These are phyloP conservation scores for Mythimna impura DNA, from an alignment of 2,888 invertebrate species.

Conservation along the genomic window DNA sequence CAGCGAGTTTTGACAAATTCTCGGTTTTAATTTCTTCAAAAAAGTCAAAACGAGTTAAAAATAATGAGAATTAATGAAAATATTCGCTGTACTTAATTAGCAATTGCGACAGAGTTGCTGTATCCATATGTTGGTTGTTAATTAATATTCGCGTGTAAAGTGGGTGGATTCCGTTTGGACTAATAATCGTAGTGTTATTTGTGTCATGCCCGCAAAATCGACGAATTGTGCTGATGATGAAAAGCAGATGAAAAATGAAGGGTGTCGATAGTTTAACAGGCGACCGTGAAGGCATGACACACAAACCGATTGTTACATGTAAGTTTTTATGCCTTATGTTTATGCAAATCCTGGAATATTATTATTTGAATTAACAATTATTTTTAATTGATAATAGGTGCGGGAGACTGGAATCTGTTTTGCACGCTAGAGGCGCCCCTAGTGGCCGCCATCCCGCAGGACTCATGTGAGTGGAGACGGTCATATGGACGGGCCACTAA, in stretches of 20 bases:
- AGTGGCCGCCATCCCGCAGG: slow-evolving; percentile 95
- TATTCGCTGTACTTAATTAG: slow-evolving; percentile 41
- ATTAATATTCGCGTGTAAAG: slow-evolving; percentile 72
- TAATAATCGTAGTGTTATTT: slow-evolving; percentile 77
- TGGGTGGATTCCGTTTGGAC: slow-evolving; percentile 83
- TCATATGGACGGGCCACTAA: slow-evolving; percentile 96
- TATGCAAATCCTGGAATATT: slow-evolving; percentile 30
- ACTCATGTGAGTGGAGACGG: slow-evolving; percentile 97
- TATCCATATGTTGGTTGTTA: slow-evolving; percentile 40
- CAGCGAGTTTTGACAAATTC: slow-evolving; percentile 81
- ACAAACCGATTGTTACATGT: slow-evolving; percentile 94
- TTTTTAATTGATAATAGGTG: slow-evolving; percentile 90
- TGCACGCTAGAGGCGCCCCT: slow-evolving; percentile 95
- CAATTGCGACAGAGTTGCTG: slow-evolving; percentile 27
- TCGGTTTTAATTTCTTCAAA: slow-evolving; percentile 73
- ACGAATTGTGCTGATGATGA: slow-evolving; percentile 83
- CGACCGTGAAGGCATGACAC: slow-evolving; percentile 91
- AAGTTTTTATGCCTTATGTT: slow-evolving; percentile 78
- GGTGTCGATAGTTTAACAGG: slow-evolving; percentile 88
- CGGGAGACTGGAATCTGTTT: slow-evolving; percentile 96
- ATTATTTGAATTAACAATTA: slow-evolving; percentile 22
- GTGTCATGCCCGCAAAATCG: slow-evolving; percentile 85
- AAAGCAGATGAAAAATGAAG: slow-evolving; percentile 89
- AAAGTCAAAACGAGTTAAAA: slow-evolving; percentile 69
- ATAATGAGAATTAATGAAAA: slow-evolving; percentile 60